A percentile compares a stretch with the other conserved stretches of the same genome.
Conservation (phyloP, 2,797 vertebrate species). For the Gastrophryne carolinensis region DNA sequence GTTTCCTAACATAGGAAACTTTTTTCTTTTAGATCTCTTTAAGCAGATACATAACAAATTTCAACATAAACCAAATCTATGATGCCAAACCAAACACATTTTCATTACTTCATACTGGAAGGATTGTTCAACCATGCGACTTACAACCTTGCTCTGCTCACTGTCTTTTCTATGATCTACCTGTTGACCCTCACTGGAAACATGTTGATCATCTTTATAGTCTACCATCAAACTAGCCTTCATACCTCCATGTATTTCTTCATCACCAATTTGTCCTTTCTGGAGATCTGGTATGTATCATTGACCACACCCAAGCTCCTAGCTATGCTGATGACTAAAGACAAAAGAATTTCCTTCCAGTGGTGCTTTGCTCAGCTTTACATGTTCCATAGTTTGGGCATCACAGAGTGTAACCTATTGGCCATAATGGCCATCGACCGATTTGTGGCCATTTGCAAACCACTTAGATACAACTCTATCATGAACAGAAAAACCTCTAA, state of each 20-base stretch:
- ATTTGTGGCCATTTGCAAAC: constrained; percentile 56
- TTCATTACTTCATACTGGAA: constrained; percentile 48
- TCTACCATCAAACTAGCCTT: constrained; percentile 37
- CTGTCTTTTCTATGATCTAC: constrained; percentile 53
- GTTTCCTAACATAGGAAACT: no score
- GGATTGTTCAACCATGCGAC: constrained; percentile 51
- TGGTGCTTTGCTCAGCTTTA: constrained; percentile 56
- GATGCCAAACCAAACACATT: constrained; percentile 51
- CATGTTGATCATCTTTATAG: constrained; percentile 54
- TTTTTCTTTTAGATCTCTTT: no score
- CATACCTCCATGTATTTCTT: constrained; percentile 59
- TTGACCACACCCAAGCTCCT: constrained; percentile 53
- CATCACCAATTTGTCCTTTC: constrained; percentile 53
- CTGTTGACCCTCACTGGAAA: constrained; percentile 53
- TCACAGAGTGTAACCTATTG: constrained; percentile 56
- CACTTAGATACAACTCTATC: constrained; percentile 53
- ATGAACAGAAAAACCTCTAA: constrained; percentile 46
- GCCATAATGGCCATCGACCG: constrained; percentile 58
- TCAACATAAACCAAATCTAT: not conserved
- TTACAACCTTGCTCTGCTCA: constrained; percentile 41
- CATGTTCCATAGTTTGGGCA: constrained; percentile 55
- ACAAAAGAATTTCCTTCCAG: constrained; percentile 53
- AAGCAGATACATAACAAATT: no score
- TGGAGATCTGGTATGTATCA: constrained; percentile 58
- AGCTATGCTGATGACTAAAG: constrained; percentile 39